Conservation (phyloP, 2,888 invertebrate genomes). For the Diaphora mendica region DNA sequence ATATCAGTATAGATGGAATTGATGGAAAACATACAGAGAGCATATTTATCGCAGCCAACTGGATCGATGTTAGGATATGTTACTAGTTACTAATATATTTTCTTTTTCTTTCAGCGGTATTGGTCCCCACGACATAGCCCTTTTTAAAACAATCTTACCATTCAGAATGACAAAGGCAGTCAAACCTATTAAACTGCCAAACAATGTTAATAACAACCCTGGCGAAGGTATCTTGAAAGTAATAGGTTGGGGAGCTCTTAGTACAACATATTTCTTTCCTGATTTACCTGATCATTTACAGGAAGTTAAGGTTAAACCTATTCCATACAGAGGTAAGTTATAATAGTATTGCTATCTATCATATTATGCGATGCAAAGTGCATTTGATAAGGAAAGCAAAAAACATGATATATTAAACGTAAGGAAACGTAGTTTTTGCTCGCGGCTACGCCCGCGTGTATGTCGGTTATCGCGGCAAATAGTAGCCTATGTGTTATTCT, state of each 20-base stretch:
- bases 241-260: slow-evolving; percentile 84
- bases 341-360: not conserved
- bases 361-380: too few species aligned
- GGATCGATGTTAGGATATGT: not conserved
- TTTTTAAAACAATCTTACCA: slow-evolving; percentile 71
- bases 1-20: too few species aligned
- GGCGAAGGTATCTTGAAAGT: slow-evolving; percentile 61
- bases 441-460: too few species aligned
- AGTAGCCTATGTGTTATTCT: too few species aligned
- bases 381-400: too few species aligned
- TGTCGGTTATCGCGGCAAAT: too few species aligned
- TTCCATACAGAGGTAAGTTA: slow-evolving; percentile 72
- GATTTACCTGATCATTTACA: slow-evolving; percentile 76
- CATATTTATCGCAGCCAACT: too few species aligned
- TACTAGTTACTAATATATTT: not conserved
- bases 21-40: too few species aligned
- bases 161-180: slow-evolving; percentile 71
- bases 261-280: slow-evolving; percentile 69
- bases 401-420: too few species aligned
- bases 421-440: too few species aligned
- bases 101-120: slow-evolving; percentile 56
- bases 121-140: slow-evolving; percentile 84
- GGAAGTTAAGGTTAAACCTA: slow-evolving; percentile 74
- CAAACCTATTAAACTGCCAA: slow-evolving; percentile 78
- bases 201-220: slow-evolving; percentile 57